Evolutionary conservation across 1,140 invertebrate species (phyloP).

Genomic region (Drepana arcuata): DNA sequence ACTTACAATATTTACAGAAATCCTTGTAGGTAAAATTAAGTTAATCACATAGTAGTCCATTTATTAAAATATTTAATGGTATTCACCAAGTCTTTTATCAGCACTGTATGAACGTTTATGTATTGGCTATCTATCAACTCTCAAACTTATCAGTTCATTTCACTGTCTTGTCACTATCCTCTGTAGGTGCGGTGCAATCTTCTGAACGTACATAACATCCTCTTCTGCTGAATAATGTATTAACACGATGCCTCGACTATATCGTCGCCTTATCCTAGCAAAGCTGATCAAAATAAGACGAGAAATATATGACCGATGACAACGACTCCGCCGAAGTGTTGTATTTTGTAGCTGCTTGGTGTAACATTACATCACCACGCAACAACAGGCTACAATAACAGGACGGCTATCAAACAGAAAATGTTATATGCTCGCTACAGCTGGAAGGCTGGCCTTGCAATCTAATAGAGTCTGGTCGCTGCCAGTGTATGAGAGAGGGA

Average conservation of each 20-base stretch:
- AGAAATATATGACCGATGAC: conserved; percentile 22
- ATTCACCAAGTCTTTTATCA: conserved; percentile 5
- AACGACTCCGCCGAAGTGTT: conserved; percentile 17
- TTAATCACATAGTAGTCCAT: no score
- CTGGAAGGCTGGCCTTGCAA: conserved; percentile 86
- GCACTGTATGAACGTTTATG: conserved; percentile 1
- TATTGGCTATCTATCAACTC: conserved; percentile 8
- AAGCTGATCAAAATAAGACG: conserved; percentile 40
- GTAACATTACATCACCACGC: conserved; percentile 60
- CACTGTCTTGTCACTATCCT: no score
- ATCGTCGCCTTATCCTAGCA: conserved; percentile 43
- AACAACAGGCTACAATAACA: conserved; percentile 46
- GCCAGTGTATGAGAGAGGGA: conserved; percentile 83
- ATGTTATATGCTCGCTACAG: conserved; percentile 73
- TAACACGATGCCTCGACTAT: conserved; percentile 9
- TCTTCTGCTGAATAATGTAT: conserved; percentile 31
- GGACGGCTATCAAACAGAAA: conserved; percentile 48
- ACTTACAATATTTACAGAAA: conserved; percentile 18
- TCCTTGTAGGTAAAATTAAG: conserved; percentile 1
- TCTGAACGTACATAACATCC: no score
- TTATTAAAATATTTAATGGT: no score
- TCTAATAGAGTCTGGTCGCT: conserved; percentile 81
- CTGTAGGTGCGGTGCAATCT: no score
- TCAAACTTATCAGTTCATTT: conserved; percentile 17
- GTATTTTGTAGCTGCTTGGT: conserved; percentile 28